Base-by-base conservation (phyloP, 2,797 vertebrate genomes). In the Anguilla pacifica region DNA sequence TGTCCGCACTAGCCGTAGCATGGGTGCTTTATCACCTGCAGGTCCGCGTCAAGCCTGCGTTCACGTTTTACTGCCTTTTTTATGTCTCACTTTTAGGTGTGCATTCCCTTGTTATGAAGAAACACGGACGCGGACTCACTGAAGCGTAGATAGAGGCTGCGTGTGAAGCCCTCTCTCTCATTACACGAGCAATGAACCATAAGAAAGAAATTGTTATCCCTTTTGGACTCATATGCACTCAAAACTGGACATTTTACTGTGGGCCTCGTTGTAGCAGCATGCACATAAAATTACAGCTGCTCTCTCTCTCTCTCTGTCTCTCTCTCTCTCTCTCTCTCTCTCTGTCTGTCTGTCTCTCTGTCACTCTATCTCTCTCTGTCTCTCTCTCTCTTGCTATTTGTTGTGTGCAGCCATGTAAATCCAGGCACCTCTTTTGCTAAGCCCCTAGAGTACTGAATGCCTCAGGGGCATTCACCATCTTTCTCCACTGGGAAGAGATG, bases 231-330 rank as follows among this genome's bases (percentile, higher is more conserved):
- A 67, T 53, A 67, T n/a, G 61, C 9, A n/a, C 9, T 25, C 61
- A 72, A 72, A 28, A 72, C 70, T 35, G n/a, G 15, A 28, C 28
- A 35, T 72, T 72, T 31, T 72, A 72, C 9, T 28, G 25, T 70
- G 64, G 11, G n/a, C 25, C 31, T 2, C 74, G 0, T n/a, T 77
- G 35, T 22, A 46, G 35, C 15, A 43, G 35, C n/a, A 72, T 39
- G 74, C 74, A 77, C 74, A 77, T 39, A 17, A 77, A 77, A 77
- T 43, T 43, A n/a, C 74, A 77, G 39, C 74, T 77, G 74, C 15
- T 53, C 74, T 39, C 13, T 72, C 67, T 31, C 3, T 43, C 39
- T 43, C 39, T 43, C 39, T 39, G 0, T 39, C 39, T 4, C 15
- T 53, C 72, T 39, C 2, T 72, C 67, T 31, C 28, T 11, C 28